Evolutionary conservation across 1,140 invertebrate species (phyloP).

Genomic region (Habropoda laboriosa): DNA sequence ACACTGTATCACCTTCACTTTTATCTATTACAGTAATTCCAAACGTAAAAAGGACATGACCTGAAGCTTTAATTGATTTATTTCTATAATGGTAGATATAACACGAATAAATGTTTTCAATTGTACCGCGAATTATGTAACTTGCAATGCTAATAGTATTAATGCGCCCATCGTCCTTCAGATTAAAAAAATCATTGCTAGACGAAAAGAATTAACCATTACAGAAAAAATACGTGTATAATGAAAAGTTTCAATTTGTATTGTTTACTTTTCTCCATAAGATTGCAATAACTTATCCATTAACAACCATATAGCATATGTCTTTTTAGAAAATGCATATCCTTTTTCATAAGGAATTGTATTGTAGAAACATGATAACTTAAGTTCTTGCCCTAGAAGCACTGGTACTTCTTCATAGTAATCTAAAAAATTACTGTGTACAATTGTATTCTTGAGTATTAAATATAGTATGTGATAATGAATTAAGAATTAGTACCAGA

Average conservation of each 20-base stretch:
- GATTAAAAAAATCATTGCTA: conserved; percentile 11
- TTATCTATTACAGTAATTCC: conserved; percentile 27
- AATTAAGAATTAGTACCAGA: conserved; percentile 34
- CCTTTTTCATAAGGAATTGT: conserved; percentile 8
- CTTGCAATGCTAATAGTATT: conserved; percentile 39
- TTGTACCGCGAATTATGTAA: conserved; percentile 14
- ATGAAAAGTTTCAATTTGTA: not conserved
- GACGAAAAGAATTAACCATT: not conserved
- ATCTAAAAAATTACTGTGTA: conserved; percentile 9
- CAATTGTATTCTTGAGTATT: not conserved
- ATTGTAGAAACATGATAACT: conserved; percentile 48
- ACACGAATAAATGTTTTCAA: conserved; percentile 49
- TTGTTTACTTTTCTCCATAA: conserved; percentile 13
- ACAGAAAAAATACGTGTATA: not conserved
- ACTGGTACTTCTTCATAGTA: conserved; percentile 43
- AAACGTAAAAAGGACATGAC: conserved; percentile 11
- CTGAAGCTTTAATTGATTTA: conserved; percentile 1
- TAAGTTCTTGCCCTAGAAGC: conserved; percentile 41
- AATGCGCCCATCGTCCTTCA: conserved; percentile 40
- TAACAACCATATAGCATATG: conserved; percentile 25
- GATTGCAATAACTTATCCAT: conserved; percentile 28
- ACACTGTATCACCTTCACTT: conserved; percentile 16
- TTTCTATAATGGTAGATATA: conserved; percentile 10
- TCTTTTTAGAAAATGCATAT: not conserved
- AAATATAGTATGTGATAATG: not conserved